A percentile compares a stretch with the other conserved stretches of the same genome.
These are phyloP conservation scores for Trachelipus rathkii DNA, from an alignment of 1,140 invertebrate genomes.

Conservation along the genomic window DNA sequence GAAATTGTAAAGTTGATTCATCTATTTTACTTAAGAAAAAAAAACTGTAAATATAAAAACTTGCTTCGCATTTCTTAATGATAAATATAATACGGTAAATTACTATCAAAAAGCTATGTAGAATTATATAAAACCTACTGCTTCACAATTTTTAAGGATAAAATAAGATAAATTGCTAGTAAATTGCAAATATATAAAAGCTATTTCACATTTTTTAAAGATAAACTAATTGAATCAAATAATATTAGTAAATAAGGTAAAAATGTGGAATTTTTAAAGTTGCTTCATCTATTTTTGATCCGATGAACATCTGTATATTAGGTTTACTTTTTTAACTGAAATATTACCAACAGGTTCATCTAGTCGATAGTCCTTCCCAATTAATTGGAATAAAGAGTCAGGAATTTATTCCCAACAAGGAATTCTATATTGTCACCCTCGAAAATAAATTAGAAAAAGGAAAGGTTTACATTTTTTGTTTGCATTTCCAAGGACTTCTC, in stretches of 20 bases:
- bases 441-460: conserved; percentile 57
- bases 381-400: conserved; percentile 22
- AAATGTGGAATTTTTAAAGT: no score
- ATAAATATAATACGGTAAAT: background rate
- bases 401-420: conserved; percentile 58
- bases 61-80: background rate
- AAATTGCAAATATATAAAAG: no score
- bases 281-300: no score
- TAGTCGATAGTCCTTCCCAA: conserved; percentile 25
- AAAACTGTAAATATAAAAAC: no score
- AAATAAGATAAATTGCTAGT: no score
- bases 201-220: no score
- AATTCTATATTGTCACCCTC: conserved; percentile 69
- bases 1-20: no score
- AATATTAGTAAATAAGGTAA: no score
- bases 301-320: no score
- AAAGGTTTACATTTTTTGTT: conserved; percentile 55
- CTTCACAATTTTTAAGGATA: background rate
- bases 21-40: no score
- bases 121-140: background rate
- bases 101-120: background rate
- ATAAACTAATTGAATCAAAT: no score
- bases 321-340: background rate
- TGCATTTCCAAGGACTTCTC: conserved; percentile 37
- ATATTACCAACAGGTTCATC: background rate